Evolutionary conservation across 2,797 vertebrate genomes (phyloP).

Genomic region (Xiphophorus birchmanni): DNA sequence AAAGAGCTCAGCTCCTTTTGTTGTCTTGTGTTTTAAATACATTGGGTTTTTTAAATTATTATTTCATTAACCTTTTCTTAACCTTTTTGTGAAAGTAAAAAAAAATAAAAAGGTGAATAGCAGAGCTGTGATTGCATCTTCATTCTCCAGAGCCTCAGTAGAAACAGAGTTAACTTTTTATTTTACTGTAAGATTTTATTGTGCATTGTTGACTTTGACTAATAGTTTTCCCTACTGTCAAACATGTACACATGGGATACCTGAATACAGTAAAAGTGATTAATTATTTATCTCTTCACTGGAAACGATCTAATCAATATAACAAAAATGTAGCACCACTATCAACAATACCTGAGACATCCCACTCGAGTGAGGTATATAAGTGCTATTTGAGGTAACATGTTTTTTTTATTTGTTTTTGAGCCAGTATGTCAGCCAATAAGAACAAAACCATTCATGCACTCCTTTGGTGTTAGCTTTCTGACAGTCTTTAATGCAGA

Average conservation of each 20-base stretch:
- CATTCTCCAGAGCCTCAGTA: slow-evolving; percentile 9
- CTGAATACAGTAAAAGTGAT: slow-evolving; percentile 13
- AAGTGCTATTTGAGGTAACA: slow-evolving; percentile 2
- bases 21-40: slow-evolving; percentile 69
- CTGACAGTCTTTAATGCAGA: background rate
- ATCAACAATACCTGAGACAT: slow-evolving; percentile 42
- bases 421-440: background rate
- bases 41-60: slow-evolving; percentile 65
- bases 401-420: slow-evolving; percentile 2
- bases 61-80: slow-evolving; percentile 67
- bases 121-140: slow-evolving; percentile 30
- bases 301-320: slow-evolving; percentile 66
- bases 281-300: slow-evolving; percentile 55
- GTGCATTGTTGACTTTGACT: slow-evolving; percentile 59
- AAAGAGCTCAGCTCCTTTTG: slow-evolving; percentile 40
- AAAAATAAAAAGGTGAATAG: slow-evolving; percentile 23
- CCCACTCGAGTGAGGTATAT: background rate
- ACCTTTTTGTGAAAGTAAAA: slow-evolving; percentile 52
- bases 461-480: slow-evolving; percentile 1
- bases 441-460: background rate
- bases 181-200: slow-evolving; percentile 21
- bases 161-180: slow-evolving; percentile 5
- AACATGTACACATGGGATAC: background rate
- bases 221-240: slow-evolving; percentile 34
- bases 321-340: slow-evolving; percentile 40